A percentile compares a stretch with the other conserved stretches of the same genome.
phyloP scores from a whole-genome alignment of 2,797 vertebrate genomes.

The Silurus aristotelis region DNA sequence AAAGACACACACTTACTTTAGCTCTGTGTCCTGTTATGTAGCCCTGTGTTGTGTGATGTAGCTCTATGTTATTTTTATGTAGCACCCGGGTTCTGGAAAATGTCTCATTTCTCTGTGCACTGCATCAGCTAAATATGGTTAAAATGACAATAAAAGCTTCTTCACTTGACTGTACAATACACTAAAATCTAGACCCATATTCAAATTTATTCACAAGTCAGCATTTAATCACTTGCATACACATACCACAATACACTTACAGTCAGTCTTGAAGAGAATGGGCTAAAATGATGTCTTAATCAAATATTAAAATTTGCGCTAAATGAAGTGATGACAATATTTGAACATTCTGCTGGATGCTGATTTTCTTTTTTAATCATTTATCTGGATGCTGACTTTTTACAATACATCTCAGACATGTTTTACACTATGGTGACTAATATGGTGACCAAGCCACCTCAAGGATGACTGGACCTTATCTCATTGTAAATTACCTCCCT shows the following conservation, averaged over 20 bases:
- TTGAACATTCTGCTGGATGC: not conserved
- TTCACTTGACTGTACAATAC: not conserved
- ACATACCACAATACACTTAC: not conserved
- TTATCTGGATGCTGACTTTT: not conserved
- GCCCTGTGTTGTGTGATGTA: too few relatives aligned
- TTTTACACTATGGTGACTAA: not conserved
- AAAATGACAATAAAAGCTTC: too few relatives aligned
- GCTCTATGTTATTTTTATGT: too few relatives aligned
- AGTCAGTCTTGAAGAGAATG: not conserved
- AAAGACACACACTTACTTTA: conserved; percentile 3
- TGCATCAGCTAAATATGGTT: too few relatives aligned
- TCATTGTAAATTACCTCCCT: not conserved
- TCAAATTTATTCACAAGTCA: not conserved
- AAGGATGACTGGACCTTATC: not conserved
- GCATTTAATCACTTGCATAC: not conserved
- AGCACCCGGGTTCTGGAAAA: too few relatives aligned
- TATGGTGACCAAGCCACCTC: not conserved
- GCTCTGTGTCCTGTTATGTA: too few relatives aligned
- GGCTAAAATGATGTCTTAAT: not conserved
- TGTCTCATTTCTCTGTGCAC: too few relatives aligned
- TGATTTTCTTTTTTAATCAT: not conserved
- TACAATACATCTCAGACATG: not conserved
- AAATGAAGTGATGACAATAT: not conserved
- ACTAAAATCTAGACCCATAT: not conserved
- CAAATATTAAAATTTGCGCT: not conserved